Evolutionary conservation across 2,797 vertebrate species (phyloP), one percentile per base, ranked within the genome.

Genomic region (Eurystomus glaucurus): DNA sequence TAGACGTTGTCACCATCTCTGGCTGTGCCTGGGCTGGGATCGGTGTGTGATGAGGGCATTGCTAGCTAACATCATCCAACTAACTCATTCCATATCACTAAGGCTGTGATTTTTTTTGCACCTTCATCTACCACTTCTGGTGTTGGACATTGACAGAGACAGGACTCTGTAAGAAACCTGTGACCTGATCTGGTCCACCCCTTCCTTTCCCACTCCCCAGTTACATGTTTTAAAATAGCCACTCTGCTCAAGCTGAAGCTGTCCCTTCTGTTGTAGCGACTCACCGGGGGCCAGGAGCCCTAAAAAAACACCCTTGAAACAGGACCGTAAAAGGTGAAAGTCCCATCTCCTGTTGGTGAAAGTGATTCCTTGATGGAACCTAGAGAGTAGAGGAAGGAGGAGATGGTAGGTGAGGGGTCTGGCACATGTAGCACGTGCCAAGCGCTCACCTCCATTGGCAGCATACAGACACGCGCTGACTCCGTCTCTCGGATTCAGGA

Each of bases 391-490:
- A 91, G n/a, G 29, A 65, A 82, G 45, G 52, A 75, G 50, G 72
- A 74, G 17, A 26, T 52, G 41, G 45, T 41, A 46, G 70, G 20
- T 37, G 48, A 60, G 58, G 52, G 39, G 19, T 48, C 65, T 62
- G 61, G n/a, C 48, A 55, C 54, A 64, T 1, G 0, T 33, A 33
- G 70, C 45, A 37, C 1, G 1, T 45, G 37, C 45, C 0, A 0
- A 76, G 41, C 4, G 2, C 51, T 85, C 62, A 5, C 50, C 55
- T 9, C 54, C 5, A 0, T 22, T 76, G 71, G 54, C 74, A 82
- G 33, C 51, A 60, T 79, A 86, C 1, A 11, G 58, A 50, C 5
- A 2, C n/a, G 11, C 1, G 1, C 18, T 75, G 72, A 4, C 58
- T 84, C 2, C 1, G 37, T 78, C 35, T 81, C 79, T 66, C 4